phyloP scores from a whole-genome alignment of 2,113 vertebrate genomes.

The Phylloscopus trochilus region DNA sequence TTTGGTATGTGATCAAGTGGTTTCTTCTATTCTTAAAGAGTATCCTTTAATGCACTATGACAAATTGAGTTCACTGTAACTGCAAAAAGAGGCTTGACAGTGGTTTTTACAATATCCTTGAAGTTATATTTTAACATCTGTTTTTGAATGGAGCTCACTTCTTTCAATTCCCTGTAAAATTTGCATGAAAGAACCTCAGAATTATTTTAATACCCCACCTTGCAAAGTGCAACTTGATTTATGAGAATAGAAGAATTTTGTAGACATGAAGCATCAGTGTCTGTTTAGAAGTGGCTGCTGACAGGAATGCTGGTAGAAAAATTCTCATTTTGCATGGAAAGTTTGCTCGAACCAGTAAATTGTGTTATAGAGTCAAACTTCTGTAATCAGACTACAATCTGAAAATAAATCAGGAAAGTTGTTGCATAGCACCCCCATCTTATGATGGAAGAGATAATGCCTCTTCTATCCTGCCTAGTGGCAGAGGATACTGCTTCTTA shows the following conservation, averaged over 20 bases:
- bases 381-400: neutral
- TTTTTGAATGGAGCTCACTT: neutral
- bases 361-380: neutral
- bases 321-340: neutral
- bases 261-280: neutral
- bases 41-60: neutral
- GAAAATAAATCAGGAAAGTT: neutral
- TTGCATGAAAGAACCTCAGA: neutral
- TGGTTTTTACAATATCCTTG: neutral
- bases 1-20: neutral
- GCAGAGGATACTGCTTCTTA: neutral
- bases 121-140: neutral
- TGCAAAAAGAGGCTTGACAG: neutral
- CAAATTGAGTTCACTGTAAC: neutral
- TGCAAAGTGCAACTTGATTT: neutral
- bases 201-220: neutral
- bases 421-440: neutral
- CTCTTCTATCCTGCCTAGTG: neutral
- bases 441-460: neutral
- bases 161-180: neutral
- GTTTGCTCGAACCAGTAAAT: neutral
- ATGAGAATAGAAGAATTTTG: neutral
- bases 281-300: neutral
- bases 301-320: neutral
- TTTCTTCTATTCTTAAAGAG: neutral